Evolutionary conservation across 2,888 invertebrate species (phyloP).

Genomic region (Anticlea derivata): DNA sequence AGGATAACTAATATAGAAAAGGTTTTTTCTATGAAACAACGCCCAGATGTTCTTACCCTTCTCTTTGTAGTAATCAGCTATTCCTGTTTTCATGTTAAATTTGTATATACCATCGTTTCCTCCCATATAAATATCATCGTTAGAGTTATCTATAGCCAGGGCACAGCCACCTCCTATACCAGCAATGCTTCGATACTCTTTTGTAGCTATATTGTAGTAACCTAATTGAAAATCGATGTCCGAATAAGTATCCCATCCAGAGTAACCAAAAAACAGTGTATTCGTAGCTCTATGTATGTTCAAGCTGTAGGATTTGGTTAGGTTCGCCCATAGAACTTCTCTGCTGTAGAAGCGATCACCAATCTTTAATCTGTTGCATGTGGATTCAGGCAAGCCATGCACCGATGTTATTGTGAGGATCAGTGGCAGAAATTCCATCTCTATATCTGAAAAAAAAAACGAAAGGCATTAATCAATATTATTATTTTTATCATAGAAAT

Average conservation of each 20-base stretch:
- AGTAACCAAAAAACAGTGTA: conserved; percentile 59
- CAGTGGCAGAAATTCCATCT: conserved; percentile 32
- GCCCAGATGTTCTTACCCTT: conserved; percentile 63
- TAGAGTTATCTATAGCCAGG: conserved; percentile 55
- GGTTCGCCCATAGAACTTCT: conserved; percentile 48
- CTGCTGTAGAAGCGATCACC: conserved; percentile 56
- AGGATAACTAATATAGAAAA: conserved; percentile 67
- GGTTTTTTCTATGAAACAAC: conserved; percentile 53
- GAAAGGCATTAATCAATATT: no score
- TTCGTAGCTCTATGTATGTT: conserved; percentile 56
- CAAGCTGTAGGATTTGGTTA: conserved; percentile 57
- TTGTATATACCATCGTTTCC: conserved; percentile 67
- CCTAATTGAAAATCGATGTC: conserved; percentile 64
- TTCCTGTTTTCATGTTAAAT: conserved; percentile 57
- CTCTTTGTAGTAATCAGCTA: conserved; percentile 61
- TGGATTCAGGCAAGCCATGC: conserved; percentile 33
- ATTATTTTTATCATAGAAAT: no score
- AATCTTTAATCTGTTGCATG: conserved; percentile 54
- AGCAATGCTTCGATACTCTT: conserved; percentile 51
- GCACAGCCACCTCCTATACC: conserved; percentile 65
- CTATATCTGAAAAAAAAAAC: conserved; percentile 24
- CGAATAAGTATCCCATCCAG: conserved; percentile 52
- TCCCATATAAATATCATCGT: conserved; percentile 62
- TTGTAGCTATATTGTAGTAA: conserved; percentile 50
- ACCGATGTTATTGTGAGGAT: conserved; percentile 25